These are phyloP conservation scores for Ochotona curzoniae DNA, from an alignment of 2,113 vertebrate genomes.

Conservation along the genomic window DNA sequence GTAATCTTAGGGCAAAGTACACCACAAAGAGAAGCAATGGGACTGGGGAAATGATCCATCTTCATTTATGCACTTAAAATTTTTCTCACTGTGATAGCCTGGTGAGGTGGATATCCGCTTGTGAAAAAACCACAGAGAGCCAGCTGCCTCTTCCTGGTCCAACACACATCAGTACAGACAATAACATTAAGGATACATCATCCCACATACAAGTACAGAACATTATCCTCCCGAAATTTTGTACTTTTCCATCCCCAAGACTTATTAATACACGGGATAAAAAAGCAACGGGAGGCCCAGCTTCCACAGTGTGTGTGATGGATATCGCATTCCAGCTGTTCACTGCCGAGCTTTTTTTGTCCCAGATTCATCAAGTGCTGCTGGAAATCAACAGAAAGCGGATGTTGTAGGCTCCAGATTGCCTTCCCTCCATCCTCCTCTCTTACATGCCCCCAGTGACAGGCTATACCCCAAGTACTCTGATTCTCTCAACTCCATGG, in stretches of 20 bases:
- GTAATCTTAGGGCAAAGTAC: conserved; percentile 77
- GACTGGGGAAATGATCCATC: conserved; percentile 73
- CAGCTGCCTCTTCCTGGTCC: conserved; percentile 69
- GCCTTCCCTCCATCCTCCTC: background rate
- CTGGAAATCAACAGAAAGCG: conserved; percentile 28
- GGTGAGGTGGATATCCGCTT: conserved; percentile 67
- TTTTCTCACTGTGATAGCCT: conserved; percentile 57
- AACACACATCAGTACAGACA: conserved; percentile 62
- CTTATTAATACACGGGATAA: conserved; percentile 49
- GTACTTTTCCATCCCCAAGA: conserved; percentile 57
- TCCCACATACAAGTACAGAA: conserved; percentile 33
- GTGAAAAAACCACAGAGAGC: conserved; percentile 69
- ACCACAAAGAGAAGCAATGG: conserved; percentile 71
- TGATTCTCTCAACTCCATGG: background rate
- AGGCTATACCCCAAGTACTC: background rate
- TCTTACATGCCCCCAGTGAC: no score
- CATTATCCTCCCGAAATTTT: conserved; percentile 47
- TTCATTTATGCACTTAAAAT: conserved; percentile 72
- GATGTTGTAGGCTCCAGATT: background rate
- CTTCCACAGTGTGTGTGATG: conserved; percentile 24
- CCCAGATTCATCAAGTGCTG: conserved; percentile 62
- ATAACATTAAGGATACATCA: conserved; percentile 64
- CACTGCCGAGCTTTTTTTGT: background rate
- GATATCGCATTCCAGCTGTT: conserved; percentile 59
- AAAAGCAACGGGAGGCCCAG: conserved; percentile 22